A percentile compares a stretch with the other conserved stretches of the same genome.
Evolutionary conservation across 1,140 invertebrate species (phyloP).

Genomic region (Branchinecta lynchi): DNA sequence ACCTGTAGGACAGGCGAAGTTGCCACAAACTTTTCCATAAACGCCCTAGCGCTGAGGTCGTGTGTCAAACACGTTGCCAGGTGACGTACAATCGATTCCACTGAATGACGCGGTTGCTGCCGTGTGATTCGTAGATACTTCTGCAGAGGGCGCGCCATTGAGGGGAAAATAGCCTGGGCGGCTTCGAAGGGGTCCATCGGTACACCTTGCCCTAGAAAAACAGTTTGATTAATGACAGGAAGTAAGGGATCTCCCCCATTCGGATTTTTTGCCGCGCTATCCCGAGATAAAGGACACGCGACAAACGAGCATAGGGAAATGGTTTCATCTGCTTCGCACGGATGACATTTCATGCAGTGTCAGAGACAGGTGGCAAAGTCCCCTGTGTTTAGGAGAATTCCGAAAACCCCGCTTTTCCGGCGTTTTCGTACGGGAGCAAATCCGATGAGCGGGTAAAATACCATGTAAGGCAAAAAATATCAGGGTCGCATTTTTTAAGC

Average conservation of each 20-base stretch:
- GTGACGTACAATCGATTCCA: slow-evolving; percentile 74
- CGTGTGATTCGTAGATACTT: slow-evolving; percentile 88
- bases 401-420: no score
- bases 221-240: neutral
- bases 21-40: slow-evolving; percentile 72
- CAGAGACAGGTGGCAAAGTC: no score
- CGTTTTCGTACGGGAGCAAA: no score
- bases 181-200: slow-evolving; percentile 84
- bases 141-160: slow-evolving; percentile 81
- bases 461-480: no score
- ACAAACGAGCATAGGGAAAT: no score
- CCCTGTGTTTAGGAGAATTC: no score
- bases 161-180: slow-evolving; percentile 91
- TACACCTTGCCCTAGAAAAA: slow-evolving; percentile 36
- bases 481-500: no score
- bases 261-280: no score
- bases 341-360: no score
- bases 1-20: slow-evolving; percentile 47
- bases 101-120: slow-evolving; percentile 85
- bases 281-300: no score
- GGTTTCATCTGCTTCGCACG: no score
- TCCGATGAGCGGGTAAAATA: no score
- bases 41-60: slow-evolving; percentile 80
- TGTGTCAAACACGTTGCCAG: slow-evolving; percentile 76
- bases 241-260: neutral